Base-by-base conservation (phyloP, 2,113 vertebrate species). In the Tragelaphus buxtoni region DNA sequence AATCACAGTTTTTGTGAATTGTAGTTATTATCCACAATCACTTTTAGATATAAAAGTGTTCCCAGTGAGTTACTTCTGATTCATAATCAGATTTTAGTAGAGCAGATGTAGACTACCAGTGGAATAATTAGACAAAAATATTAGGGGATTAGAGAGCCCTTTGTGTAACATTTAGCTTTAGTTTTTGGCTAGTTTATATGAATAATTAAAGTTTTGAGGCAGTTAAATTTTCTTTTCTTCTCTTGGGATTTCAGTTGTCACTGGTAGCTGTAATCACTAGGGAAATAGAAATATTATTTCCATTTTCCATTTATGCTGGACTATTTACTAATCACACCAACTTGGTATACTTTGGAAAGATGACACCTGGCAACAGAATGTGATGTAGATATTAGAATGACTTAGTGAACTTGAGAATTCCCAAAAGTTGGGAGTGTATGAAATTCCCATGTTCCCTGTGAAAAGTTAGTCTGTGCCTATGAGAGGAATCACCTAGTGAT, bases 131-230 rank as follows among this genome's bases (percentile, higher is more conserved):
- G 81, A 95, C 9, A 96, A 72, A 83, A 92, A 94, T 96, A 60
- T 94, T 95, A 97, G 87, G 8, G 76, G 28, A 20, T 92, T 55
- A 81, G 90, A 79, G 30, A 94, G 94, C 72, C 61, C 20, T 95
- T 95, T 97, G 95, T 98, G 79, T 91, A 96, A 98, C 90, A 97
- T 96, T 97, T 91, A 96, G 72, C 55, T 84, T 97, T 94, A 97
- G 96, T 93, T 96, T 91, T 76, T 91, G 94, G 88, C 95, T 80
- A 94, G 82, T 96, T 98, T 90, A 87, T 93, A 24, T 98, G 95
- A 96, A 94, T 97, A 97, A 96, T 98, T 97, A 97, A 96, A 95
- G 47, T 96, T 94, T 95, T 80, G 74, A 95, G 76, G 58, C 90
- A 96, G 82, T 97, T 97, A 94, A 91, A 91, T 60, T 95, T 93